Evolutionary conservation across 1,140 invertebrate genomes (phyloP), one percentile per base, ranked within the genome.

Genomic region (Eriosoma lanigerum): DNA sequence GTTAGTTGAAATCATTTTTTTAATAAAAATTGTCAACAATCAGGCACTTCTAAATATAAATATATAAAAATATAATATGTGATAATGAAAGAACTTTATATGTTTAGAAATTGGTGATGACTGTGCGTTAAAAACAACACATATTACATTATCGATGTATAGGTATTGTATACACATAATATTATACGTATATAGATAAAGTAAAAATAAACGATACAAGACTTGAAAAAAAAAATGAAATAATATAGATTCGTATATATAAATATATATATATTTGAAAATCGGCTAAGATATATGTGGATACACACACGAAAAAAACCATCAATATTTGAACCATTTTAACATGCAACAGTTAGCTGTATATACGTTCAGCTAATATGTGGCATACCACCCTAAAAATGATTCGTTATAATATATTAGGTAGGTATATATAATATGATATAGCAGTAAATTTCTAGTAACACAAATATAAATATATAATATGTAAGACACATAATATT

Each of bases 321-420:
- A 70, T 44, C 48, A 70, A n/a, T n/a, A n/a, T n/a, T n/a, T 70
- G 66, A 70, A 70, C 66, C 66, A 70, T 70, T 81, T 64, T 21
- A 38, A 68, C 73, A 76, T 76, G 73, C 62, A 68, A 50, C 48
- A 68, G 64, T 81, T 81, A 81, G 80, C 80, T 68, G 62, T 68
- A 81, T 68, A 81, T 8, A 38, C 48, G 46, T 68, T 68, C 32
- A 66, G 64, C 62, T 66, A 68, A 81, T 81, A 66, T 81, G 64
- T 68, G 32, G 73, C 73, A 76, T 48, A 81, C 54, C 62, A 68
- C 29, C 80, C 29, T 62, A 81, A 52, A 38, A 46, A 60, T 80
- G 24, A 66, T 48, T 24, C 48, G 17, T 80, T 64, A 80, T 46
- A 64, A 80, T 44, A 75, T 24, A 54, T 17, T n/a, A n/a, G n/a